A percentile compares a stretch with the other conserved stretches of the same genome.
These are phyloP conservation scores for Plodia interpunctella DNA, from an alignment of 1,140 invertebrate species.

Conservation along the genomic window DNA sequence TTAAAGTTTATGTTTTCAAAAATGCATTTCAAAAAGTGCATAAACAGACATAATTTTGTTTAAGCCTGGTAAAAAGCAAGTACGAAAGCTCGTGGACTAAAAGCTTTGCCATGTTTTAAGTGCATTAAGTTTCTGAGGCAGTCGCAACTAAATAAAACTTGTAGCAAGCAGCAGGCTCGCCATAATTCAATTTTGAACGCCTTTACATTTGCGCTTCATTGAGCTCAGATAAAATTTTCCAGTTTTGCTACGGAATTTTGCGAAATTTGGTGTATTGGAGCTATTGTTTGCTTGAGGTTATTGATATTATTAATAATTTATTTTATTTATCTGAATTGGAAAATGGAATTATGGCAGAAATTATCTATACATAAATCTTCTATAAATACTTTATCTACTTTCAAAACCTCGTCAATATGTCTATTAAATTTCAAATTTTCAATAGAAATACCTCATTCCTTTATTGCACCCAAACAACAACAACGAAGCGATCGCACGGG, in stretches of 20 bases:
- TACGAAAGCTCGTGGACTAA: not conserved
- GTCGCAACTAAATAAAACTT: slow-evolving; percentile 2
- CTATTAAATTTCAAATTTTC: no score
- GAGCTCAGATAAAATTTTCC: not conserved
- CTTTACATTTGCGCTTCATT: not conserved
- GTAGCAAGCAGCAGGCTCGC: not conserved
- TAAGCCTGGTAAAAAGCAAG: not conserved
- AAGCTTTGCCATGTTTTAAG: slow-evolving; percentile 4
- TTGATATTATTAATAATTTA: not conserved
- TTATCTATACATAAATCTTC: no score
- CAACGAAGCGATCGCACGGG: not conserved
- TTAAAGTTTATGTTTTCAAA: not conserved
- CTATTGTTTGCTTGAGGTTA: no score
- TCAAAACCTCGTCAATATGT: no score
- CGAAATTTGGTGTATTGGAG: not conserved
- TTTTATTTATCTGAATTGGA: not conserved
- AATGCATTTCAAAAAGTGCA: not conserved
- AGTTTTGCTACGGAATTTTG: not conserved
- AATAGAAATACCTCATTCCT: no score
- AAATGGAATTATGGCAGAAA: no score
- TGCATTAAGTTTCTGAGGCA: not conserved
- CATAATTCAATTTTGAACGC: not conserved
- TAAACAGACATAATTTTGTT: not conserved
- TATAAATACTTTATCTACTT: no score
- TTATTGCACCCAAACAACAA: not conserved